A percentile compares a stretch with the other conserved stretches of the same genome.
Conservation (phyloP, 2,113 vertebrate genomes). For the Psophia crepitans region DNA sequence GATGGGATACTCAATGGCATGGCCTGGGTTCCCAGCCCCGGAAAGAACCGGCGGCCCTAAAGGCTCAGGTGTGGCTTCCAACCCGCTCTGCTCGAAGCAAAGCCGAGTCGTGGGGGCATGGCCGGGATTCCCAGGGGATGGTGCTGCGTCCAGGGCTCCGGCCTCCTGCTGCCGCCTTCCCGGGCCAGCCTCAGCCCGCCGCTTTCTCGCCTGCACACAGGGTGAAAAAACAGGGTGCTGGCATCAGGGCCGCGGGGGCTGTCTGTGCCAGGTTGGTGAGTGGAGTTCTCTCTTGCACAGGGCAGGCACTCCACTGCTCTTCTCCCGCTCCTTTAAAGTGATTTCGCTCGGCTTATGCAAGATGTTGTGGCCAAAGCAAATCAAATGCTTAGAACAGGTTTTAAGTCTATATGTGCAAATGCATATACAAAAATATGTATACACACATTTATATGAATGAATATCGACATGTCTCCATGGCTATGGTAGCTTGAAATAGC, state of each 20-base stretch:
- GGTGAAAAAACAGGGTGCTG: neutral
- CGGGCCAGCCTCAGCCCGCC: neutral
- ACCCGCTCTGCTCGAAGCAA: neutral
- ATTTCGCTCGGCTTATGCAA: neutral
- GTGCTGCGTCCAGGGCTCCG: neutral
- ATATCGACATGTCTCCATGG: neutral
- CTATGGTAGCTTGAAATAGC: neutral
- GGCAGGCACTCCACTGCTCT: neutral
- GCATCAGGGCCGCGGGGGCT: neutral
- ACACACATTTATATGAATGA: rapidly evolving
- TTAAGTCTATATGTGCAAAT: neutral
- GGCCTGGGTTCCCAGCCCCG: too few species aligned
- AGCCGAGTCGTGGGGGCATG: neutral
- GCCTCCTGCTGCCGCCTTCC: neutral
- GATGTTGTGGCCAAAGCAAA: neutral
- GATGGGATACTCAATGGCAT: too few species aligned
- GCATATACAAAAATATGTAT: neutral
- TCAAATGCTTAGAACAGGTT: neutral
- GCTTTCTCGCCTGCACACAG: too few species aligned
- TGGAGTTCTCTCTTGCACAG: neutral
- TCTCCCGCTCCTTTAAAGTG: neutral
- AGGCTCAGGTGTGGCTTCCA: neutral
- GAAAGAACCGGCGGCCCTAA: neutral
- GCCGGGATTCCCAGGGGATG: neutral
- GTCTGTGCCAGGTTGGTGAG: neutral